A percentile compares a stretch with the other conserved stretches of the same genome.
Evolutionary conservation across 2,113 vertebrate species (phyloP).

Genomic region (Cephalopterus ornatus): DNA sequence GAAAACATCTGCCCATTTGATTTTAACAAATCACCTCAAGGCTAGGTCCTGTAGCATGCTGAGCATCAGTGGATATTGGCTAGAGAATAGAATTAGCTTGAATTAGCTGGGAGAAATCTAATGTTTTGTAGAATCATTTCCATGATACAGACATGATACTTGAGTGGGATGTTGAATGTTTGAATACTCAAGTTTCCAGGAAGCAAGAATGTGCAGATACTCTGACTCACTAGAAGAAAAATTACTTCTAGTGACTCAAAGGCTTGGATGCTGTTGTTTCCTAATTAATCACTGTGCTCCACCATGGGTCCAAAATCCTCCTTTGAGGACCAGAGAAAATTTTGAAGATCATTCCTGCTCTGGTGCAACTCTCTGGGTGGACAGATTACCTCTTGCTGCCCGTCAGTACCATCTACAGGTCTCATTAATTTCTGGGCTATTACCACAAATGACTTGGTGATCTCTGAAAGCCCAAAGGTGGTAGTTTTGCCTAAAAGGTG

Average conservation of each 20-base stretch:
- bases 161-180: not conserved
- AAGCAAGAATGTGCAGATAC: conserved; percentile 17
- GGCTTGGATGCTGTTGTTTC: not conserved
- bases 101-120: not conserved
- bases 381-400: not conserved
- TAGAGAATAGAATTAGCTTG: not conserved
- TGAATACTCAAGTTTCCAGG: not conserved
- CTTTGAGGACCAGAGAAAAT: not conserved
- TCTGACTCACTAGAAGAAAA: conserved; percentile 34
- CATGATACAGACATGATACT: not conserved
- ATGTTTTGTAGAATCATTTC: not conserved
- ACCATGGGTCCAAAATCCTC: not conserved
- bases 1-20: not conserved
- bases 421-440: not conserved
- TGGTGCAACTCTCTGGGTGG: not conserved
- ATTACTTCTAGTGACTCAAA: conserved; percentile 31
- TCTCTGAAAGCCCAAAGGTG: not conserved
- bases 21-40: not conserved
- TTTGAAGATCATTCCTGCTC: not conserved
- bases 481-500: not conserved
- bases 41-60: not conserved
- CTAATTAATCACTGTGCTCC: not conserved
- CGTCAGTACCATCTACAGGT: fast-evolving
- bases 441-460: not conserved
- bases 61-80: not conserved